Conservation (phyloP, 1,140 invertebrate genomes). For the Heliconius melpomene region DNA sequence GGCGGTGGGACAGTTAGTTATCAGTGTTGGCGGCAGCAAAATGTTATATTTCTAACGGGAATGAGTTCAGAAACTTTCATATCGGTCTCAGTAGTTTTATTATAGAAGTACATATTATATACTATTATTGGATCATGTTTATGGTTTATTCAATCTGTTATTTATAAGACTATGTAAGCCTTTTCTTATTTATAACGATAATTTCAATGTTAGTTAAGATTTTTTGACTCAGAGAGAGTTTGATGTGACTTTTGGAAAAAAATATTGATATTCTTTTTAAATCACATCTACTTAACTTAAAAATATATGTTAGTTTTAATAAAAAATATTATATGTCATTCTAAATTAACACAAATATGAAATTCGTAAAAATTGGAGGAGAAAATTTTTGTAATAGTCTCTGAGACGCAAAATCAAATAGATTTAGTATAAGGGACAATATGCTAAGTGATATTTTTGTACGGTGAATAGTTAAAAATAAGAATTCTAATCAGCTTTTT, state of each 20-base stretch:
- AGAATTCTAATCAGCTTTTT: constrained; percentile 21
- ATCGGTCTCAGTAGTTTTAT: constrained; percentile 33
- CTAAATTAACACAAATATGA: background rate
- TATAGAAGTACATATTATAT: constrained; percentile 21
- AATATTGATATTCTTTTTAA: background rate
- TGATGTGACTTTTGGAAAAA: background rate
- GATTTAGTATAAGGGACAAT: constrained; percentile 8
- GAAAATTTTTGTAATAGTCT: background rate
- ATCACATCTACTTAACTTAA: too few relatives aligned
- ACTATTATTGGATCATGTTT: background rate
- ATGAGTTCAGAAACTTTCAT: constrained; percentile 30
- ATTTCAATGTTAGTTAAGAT: background rate
- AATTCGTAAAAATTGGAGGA: background rate
- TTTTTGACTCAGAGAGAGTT: background rate
- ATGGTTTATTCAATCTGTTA: constrained; percentile 10
- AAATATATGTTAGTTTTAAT: too few relatives aligned
- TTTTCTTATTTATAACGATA: background rate
- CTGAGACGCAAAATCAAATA: background rate
- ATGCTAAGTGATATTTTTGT: constrained; percentile 26
- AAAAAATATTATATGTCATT: too few relatives aligned
- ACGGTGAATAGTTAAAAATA: constrained; percentile 19
- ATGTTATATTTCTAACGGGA: constrained; percentile 28
- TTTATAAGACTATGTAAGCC: background rate
- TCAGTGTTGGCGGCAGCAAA: constrained; percentile 33
- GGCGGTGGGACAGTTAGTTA: background rate